Evolutionary conservation across 2,113 vertebrate species (phyloP).

Genomic region (Ameiurus melas): DNA sequence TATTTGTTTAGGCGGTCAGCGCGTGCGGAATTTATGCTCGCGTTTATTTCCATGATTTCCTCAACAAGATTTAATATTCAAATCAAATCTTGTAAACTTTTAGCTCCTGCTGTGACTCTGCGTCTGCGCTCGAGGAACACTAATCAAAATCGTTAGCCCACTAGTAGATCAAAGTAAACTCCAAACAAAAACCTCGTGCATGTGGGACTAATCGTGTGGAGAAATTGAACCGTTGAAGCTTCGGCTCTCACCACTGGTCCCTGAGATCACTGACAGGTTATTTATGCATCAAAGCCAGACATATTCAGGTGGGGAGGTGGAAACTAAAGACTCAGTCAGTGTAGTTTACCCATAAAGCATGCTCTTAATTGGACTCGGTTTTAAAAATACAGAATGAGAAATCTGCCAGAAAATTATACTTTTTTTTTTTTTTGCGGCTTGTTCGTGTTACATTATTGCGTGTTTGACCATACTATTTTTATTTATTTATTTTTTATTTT

Average conservation of each 20-base stretch:
- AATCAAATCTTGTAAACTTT: conserved; percentile 28
- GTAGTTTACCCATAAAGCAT: conserved; percentile 14
- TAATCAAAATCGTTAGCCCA: conserved; percentile 58
- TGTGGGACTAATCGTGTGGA: conserved; percentile 36
- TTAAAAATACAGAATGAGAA: conserved; percentile 4
- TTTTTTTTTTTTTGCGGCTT: no score
- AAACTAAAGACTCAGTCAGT: conserved; percentile 34
- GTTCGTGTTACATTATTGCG: no score
- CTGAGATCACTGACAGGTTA: conserved; percentile 50
- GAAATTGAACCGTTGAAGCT: conserved; percentile 42
- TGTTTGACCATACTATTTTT: background rate
- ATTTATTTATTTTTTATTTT: background rate
- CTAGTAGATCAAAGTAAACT: conserved; percentile 57
- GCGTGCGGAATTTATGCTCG: background rate
- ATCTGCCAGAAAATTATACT: no score
- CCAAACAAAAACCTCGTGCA: conserved; percentile 57
- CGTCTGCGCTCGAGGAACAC: conserved; percentile 51
- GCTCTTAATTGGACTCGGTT: conserved; percentile 11
- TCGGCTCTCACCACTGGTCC: conserved; percentile 46
- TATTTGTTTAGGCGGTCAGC: background rate
- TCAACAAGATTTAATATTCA: conserved; percentile 3
- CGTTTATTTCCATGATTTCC: conserved; percentile 15
- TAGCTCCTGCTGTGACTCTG: conserved; percentile 15
- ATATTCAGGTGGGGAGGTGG: conserved; percentile 40
- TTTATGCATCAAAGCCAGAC: conserved; percentile 46